Base-by-base conservation (phyloP, 2,888 invertebrate species). In the Axea sp. region DNA sequence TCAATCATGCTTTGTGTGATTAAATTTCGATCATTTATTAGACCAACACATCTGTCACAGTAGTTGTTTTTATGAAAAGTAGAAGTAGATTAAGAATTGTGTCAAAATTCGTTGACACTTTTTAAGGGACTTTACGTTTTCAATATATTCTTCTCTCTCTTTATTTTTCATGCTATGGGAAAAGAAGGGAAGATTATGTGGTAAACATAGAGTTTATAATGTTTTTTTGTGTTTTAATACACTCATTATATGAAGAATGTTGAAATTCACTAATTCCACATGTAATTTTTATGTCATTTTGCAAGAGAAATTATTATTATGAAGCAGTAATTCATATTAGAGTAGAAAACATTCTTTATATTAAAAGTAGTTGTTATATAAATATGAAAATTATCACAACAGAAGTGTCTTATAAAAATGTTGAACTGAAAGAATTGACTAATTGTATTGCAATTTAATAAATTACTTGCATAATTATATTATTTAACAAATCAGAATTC, bases 121-220 rank as follows among this genome's bases (percentile, higher is more conserved):
- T 19, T 33, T 1, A n/a, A 35, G 15, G 3, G 60, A 37, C 69
- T 55, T 60, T 60, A 62, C 37, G 69, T 71, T 71, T 71, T 71
- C 69, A 71, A 62, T 71, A 55, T 69, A 60, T 53, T 69, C 60
- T 59, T 59, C 59, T 59, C 59, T 69, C 26, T 59, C 31, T 64
- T 2, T 60, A 11, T 30, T 60, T 60, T 69, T 60, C 60, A 69
- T 45, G 69, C 69, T 17, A 15, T 60, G 43, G 45, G 37, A 60
- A 69, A 69, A 60, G 60, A 60, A 69, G 60, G 60, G 69, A 69
- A 60, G 69, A 53, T 53, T 69, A 69, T 69, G 69, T 60, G 69
- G 69, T 69, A 69, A 60, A 69, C 69, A 69, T 60, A 45, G 60
- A 60, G 69, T 60, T 53, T 69, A 43, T 69, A 53, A 28, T 37